These are phyloP conservation scores for Brachionus sp. DNA, from an alignment of 1,140 invertebrate species.

Conservation along the genomic window DNA sequence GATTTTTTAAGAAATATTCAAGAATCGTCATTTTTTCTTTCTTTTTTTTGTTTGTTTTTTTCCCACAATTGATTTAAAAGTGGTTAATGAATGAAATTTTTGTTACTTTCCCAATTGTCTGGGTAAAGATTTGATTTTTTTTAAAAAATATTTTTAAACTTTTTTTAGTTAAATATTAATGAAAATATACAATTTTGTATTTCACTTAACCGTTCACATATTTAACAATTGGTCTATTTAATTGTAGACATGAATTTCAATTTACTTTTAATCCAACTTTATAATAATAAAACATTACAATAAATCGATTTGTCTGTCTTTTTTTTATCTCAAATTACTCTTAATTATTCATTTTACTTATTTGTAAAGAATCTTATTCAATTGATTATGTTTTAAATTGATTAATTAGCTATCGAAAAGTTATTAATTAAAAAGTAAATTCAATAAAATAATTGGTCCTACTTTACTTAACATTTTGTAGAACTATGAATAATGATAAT, in stretches of 20 bases:
- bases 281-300: conserved; percentile 22
- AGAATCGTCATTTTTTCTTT: neutral
- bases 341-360: too few species aligned
- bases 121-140: neutral
- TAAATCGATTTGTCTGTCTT: neutral
- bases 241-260: neutral
- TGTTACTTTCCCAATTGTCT: neutral
- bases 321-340: too few species aligned
- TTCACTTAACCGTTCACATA: neutral
- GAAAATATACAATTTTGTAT: conserved; percentile 11
- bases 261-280: conserved; percentile 4
- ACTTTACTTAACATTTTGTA: too few species aligned
- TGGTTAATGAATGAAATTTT: neutral
- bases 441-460: too few species aligned
- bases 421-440: too few species aligned
- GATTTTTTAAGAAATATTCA: conserved; percentile 22
- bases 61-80: neutral
- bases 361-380: too few species aligned
- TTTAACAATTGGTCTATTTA: neutral
- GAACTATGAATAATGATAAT: too few species aligned
- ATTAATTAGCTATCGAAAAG: too few species aligned
- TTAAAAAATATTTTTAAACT: neutral
- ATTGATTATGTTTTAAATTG: too few species aligned
- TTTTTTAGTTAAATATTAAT: conserved; percentile 13
- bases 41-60: conserved; percentile 14